phyloP scores from a whole-genome alignment of 2,888 invertebrate species.

The Melieria crassipennis region DNA sequence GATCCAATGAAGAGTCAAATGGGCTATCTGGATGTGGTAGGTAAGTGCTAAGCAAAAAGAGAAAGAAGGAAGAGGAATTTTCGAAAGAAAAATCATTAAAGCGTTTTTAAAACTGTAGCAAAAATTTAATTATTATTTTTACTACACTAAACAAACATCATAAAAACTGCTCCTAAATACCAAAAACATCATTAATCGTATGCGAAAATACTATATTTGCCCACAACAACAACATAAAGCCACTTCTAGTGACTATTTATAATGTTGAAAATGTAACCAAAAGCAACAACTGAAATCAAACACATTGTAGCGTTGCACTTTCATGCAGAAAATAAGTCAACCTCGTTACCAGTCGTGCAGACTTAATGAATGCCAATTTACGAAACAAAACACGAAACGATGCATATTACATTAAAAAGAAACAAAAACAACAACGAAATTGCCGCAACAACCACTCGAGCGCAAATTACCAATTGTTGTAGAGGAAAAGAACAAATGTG shows the following conservation, averaged over 20 bases:
- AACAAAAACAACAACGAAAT: background rate
- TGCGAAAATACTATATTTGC: too few relatives aligned
- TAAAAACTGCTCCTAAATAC: too few relatives aligned
- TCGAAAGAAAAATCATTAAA: background rate
- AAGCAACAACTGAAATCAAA: constrained; percentile 10
- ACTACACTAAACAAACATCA: background rate
- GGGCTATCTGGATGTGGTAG: constrained; percentile 87
- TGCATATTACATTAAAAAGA: constrained; percentile 10
- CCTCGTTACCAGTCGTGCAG: constrained; percentile 29
- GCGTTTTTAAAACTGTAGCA: background rate
- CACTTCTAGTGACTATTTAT: constrained; percentile 36
- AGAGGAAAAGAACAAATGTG: constrained; percentile 7
- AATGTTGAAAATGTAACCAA: constrained; percentile 5
- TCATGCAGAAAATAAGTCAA: constrained; percentile 31
- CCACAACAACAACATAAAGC: constrained; percentile 14
- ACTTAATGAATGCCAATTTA: background rate
- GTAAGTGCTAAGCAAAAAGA: constrained; percentile 67
- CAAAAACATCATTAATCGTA: background rate
- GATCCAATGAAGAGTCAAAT: constrained; percentile 74
- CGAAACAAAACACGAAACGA: constrained; percentile 2
- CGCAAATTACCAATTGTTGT: constrained; percentile 37
- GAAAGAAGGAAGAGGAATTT: background rate
- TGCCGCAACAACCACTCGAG: constrained; percentile 14
- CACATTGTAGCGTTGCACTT: constrained; percentile 22
- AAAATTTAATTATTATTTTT: background rate